Evolutionary conservation across 2,888 invertebrate genomes (phyloP).

Genomic region (Rhorus exstirpatorius): DNA sequence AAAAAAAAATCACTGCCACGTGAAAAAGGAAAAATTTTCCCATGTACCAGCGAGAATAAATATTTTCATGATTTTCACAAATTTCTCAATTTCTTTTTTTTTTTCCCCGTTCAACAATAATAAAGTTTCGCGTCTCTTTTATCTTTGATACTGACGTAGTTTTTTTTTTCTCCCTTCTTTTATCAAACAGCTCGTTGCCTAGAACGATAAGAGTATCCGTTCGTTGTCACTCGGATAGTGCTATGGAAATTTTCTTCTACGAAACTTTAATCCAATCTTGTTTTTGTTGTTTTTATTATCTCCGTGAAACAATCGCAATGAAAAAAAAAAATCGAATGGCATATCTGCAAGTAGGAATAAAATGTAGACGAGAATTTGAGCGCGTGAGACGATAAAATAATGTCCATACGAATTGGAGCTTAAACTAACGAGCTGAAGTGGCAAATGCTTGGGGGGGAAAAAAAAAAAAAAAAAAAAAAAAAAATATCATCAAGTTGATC

Average conservation of each 20-base stretch:
- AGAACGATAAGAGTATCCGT: constrained; percentile 26
- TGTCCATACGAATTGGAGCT: constrained; percentile 1
- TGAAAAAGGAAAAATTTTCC: no score
- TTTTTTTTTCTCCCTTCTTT: background rate
- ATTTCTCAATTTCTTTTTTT: background rate
- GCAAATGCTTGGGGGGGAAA: constrained; percentile 36
- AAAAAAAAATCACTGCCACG: no score
- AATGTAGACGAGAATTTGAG: background rate
- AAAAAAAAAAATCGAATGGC: background rate
- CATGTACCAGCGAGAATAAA: background rate
- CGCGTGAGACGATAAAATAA: background rate
- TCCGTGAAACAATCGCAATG: background rate
- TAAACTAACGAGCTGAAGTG: constrained; percentile 22
- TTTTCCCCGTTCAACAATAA: background rate
- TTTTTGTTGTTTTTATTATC: background rate
- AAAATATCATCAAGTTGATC: constrained; percentile 27
- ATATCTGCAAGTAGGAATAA: background rate
- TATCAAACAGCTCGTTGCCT: background rate
- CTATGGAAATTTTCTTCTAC: background rate
- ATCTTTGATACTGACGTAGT: background rate
- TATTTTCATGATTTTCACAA: background rate
- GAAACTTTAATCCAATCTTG: constrained; percentile 28
- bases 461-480: constrained; percentile 30
- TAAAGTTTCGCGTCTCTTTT: background rate
- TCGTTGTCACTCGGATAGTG: background rate